These are phyloP conservation scores for Leucoraja erinaceus DNA, from an alignment of 2,113 vertebrate species.

Conservation along the genomic window DNA sequence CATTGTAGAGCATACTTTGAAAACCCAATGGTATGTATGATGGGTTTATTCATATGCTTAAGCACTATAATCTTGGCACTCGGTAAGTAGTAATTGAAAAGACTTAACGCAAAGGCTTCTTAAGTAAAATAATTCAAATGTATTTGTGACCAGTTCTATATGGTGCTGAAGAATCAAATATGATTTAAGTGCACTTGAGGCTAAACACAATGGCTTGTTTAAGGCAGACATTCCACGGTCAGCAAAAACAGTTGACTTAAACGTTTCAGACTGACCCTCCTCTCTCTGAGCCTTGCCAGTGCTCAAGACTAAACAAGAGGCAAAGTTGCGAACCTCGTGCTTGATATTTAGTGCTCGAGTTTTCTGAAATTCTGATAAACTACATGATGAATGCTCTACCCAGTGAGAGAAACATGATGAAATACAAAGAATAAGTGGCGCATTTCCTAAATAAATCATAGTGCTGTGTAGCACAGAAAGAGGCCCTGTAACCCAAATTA, in stretches of 20 bases:
- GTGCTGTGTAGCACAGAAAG: too few species aligned
- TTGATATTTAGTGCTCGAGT: background rate
- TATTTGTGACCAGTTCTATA: background rate
- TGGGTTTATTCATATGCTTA: constrained; percentile 26
- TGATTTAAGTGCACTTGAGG: background rate
- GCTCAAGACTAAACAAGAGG: background rate
- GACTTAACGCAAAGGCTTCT: background rate
- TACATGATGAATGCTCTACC: background rate
- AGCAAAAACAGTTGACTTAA: background rate
- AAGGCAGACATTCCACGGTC: background rate
- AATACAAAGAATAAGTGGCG: background rate
- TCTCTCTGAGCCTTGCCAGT: background rate
- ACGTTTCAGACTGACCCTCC: background rate
- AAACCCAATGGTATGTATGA: background rate
- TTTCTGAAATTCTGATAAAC: background rate
- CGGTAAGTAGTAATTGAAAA: background rate
- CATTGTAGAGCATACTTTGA: background rate
- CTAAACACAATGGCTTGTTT: background rate
- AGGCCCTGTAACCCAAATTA: too few species aligned
- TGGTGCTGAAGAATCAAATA: constrained; percentile 15
- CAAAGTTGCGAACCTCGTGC: background rate
- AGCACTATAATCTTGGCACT: background rate
- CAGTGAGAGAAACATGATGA: background rate
- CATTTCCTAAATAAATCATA: background rate
- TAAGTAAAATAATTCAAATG: background rate